Evolutionary conservation across 2,113 vertebrate species (phyloP).

Genomic region (Scartelaos histophorus): DNA sequence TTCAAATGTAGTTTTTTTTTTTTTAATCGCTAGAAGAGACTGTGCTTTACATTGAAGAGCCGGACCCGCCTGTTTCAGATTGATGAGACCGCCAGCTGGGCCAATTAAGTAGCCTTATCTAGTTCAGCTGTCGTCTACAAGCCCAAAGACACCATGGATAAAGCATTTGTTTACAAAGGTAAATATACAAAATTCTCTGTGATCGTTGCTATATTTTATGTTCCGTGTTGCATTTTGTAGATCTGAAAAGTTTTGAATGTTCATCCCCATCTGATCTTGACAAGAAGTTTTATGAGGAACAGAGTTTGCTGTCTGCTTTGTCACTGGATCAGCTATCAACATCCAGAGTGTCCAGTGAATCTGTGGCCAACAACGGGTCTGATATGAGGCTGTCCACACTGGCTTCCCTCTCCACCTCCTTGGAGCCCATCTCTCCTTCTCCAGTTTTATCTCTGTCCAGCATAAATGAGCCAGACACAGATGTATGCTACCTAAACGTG

Average conservation of each 20-base stretch:
- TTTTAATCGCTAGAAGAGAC: background rate
- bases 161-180: constrained; percentile 38
- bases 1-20: background rate
- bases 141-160: constrained; percentile 45
- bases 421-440: constrained; percentile 44
- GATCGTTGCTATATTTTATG: background rate
- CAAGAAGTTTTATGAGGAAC: constrained; percentile 59
- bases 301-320: constrained; percentile 59
- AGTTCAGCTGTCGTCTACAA: background rate
- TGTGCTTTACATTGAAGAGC: background rate
- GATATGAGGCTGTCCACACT: constrained; percentile 21
- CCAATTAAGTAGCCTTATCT: constrained; percentile 51
- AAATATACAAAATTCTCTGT: background rate
- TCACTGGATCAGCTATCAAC: constrained; percentile 56
- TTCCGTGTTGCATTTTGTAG: constrained; percentile 35
- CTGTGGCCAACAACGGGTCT: constrained; percentile 35
- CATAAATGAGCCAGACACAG: constrained; percentile 14
- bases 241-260: constrained; percentile 56
- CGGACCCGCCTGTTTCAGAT: background rate
- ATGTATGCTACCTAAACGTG: constrained; percentile 10
- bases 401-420: constrained; percentile 26
- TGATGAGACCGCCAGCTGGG: constrained; percentile 55
- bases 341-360: constrained; percentile 29
- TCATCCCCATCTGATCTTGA: constrained; percentile 69
- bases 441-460: constrained; percentile 7